A percentile compares a stretch with the other conserved stretches of the same genome.
Conservation (phyloP, 2,113 vertebrate species). For the Tor tambroides region DNA sequence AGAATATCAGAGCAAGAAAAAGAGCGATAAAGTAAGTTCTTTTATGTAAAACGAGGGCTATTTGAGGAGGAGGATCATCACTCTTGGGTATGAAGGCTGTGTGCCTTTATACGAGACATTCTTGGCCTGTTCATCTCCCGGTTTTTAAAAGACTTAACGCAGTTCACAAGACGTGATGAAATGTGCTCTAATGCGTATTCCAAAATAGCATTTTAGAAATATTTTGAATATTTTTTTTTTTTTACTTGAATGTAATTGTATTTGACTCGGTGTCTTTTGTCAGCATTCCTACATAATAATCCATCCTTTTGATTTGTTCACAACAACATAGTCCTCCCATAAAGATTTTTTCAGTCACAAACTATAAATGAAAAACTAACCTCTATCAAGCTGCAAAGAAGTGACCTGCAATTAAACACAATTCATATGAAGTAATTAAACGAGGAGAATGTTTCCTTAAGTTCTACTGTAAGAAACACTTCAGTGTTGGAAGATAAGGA, state of each 20-base stretch:
- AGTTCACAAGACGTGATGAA: neutral
- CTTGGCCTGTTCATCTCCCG: constrained; percentile 17
- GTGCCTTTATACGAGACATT: constrained; percentile 38
- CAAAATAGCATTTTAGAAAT: neutral
- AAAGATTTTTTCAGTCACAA: neutral
- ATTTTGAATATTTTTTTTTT: neutral
- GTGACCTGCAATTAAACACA: neutral
- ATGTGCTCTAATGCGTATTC: neutral
- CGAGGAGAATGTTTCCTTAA: neutral
- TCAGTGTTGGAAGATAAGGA: neutral
- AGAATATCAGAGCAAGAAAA: constrained; percentile 23
- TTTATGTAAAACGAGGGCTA: constrained; percentile 57
- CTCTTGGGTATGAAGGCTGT: constrained; percentile 46
- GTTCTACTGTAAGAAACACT: neutral
- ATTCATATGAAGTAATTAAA: neutral
- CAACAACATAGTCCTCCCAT: neutral
- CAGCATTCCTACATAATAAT: neutral
- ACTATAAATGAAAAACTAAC: neutral
- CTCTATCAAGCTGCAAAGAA: neutral
- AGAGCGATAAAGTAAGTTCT: constrained; percentile 50
- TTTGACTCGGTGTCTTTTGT: neutral
- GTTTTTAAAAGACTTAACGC: neutral
- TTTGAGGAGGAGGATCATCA: constrained; percentile 59
- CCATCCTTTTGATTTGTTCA: neutral
- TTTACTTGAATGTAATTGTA: neutral